Conservation (phyloP, 2,888 invertebrate genomes). For the Macrosiphum euphorbiae region DNA sequence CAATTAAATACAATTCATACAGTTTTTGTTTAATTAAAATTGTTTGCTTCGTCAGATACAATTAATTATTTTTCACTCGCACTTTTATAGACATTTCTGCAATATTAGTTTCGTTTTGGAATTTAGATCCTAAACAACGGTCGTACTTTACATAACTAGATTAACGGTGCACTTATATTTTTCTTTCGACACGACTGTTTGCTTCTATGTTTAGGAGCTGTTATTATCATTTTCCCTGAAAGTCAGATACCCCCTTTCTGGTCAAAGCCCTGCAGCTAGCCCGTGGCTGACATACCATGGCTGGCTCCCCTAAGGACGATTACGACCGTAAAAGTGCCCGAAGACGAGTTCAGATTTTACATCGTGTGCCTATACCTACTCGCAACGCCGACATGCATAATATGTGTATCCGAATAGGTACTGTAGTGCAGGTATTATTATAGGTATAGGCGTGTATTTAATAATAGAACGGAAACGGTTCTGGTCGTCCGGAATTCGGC, state of each 20-base stretch:
- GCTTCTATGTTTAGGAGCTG: neutral
- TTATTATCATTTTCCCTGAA: neutral
- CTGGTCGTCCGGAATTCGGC: neutral
- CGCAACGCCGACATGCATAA: neutral
- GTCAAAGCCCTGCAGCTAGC: neutral
- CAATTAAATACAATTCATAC: neutral
- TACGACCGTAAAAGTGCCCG: neutral
- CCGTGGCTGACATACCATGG: neutral
- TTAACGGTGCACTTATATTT: neutral
- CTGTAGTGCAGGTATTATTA: neutral
- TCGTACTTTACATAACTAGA: neutral
- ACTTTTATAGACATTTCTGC: neutral
- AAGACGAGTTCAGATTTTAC: neutral
- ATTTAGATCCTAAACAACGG: neutral
- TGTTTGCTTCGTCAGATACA: neutral
- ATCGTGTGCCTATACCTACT: neutral
- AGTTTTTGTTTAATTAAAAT: neutral
- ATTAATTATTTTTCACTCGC: neutral
- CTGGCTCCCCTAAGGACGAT: neutral
- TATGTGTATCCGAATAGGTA: neutral
- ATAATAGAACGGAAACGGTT: neutral
- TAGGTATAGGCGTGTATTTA: neutral
- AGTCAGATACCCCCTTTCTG: neutral
- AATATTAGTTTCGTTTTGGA: neutral
- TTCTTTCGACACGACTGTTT: neutral